Evolutionary conservation across 2,888 invertebrate genomes (phyloP).

Genomic region (Cantharis nigra): DNA sequence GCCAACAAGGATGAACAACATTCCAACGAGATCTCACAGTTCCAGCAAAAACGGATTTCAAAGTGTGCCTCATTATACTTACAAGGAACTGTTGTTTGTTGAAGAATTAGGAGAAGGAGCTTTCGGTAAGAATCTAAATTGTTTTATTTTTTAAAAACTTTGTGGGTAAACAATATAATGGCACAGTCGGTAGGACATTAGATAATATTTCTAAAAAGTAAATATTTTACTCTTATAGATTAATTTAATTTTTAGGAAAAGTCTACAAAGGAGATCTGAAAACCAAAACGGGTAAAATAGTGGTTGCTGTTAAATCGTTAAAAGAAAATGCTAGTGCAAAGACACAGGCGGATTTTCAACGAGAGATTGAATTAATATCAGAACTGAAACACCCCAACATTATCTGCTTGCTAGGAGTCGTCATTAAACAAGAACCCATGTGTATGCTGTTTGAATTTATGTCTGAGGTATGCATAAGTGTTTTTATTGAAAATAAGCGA

Average conservation of each 20-base stretch:
- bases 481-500: neutral
- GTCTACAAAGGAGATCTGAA: conserved; percentile 92
- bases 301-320: conserved; percentile 91
- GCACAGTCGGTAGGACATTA: no score
- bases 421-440: conserved; percentile 84
- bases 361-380: conserved; percentile 93
- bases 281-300: conserved; percentile 70
- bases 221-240: neutral
- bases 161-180: no score
- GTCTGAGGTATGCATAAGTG: conserved; percentile 63
- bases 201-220: no score
- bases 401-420: conserved; percentile 91
- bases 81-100: conserved; percentile 82
- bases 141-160: no score
- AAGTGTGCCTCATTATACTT: conserved; percentile 82
- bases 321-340: conserved; percentile 92
- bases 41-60: conserved; percentile 51
- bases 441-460: conserved; percentile 98
- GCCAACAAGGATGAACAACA: conserved; percentile 56
- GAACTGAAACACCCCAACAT: conserved; percentile 95
- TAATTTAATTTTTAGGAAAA: conserved; percentile 63
- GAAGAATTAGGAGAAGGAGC: conserved; percentile 96
- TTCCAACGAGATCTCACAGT: conserved; percentile 51
- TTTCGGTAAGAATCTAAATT: conserved; percentile 67
- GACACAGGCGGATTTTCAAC: conserved; percentile 88